A percentile compares a stretch with the other conserved stretches of the same genome.
These are phyloP conservation scores for Paraescarpia echinospica DNA, from an alignment of 1,140 invertebrate species.

Conservation along the genomic window DNA sequence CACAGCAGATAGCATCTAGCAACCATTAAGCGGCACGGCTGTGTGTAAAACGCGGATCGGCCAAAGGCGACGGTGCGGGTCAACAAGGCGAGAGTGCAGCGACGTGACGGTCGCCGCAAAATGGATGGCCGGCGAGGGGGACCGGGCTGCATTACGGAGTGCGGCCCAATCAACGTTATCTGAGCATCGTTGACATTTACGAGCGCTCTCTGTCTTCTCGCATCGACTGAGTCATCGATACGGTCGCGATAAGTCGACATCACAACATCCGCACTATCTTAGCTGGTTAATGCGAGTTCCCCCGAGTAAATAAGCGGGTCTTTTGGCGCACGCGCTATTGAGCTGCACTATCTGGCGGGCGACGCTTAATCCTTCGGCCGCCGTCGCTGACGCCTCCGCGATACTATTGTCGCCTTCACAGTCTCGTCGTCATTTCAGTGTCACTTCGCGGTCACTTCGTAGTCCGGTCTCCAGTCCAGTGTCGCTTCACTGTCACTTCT, in stretches of 20 bases:
- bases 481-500: not conserved
- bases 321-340: constrained; percentile 3
- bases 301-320: not conserved
- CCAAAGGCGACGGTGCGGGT: not conserved
- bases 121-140: not conserved
- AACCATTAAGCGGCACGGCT: not conserved
- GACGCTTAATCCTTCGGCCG: not conserved
- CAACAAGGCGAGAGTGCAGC: constrained; percentile 3
- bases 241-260: not conserved
- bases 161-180: not conserved
- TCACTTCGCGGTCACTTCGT: not conserved
- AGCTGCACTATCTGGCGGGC: not conserved
- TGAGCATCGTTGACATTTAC: not conserved
- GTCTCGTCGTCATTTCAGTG: not conserved
- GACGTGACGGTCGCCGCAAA: not conserved
- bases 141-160: not conserved
- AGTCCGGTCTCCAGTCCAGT: not conserved
- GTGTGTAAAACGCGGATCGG: not conserved
- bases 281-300: not conserved
- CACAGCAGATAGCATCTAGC: not conserved
- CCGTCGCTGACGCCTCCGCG: not conserved
- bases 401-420: not conserved
- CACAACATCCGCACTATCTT: constrained; percentile 4
- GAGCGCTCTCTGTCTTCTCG: constrained; percentile 3
- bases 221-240: constrained; percentile 4